Percentiles rank a stretch among this genome's conserved stretches.
These are phyloP conservation scores for Sphaerodactylus townsendi DNA, from an alignment of 2,113 vertebrate species.

Conservation along the genomic window DNA sequence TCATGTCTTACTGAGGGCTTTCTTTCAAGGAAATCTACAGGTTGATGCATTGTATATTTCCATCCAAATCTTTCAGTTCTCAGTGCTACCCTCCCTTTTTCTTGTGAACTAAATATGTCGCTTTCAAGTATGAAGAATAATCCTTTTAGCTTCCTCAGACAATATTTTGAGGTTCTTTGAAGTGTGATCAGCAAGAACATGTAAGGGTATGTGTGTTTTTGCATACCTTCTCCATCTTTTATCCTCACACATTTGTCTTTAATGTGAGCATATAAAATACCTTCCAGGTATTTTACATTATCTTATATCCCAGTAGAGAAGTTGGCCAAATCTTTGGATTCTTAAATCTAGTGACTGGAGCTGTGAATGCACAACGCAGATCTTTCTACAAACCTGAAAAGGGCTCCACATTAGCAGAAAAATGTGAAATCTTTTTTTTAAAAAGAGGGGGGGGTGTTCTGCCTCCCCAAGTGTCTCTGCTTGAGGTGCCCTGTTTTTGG, in stretches of 20 bases:
- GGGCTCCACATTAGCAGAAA: no score
- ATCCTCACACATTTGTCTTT: conserved; percentile 26
- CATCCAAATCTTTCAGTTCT: conserved; percentile 41
- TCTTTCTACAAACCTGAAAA: no score
- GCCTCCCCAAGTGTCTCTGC: no score
- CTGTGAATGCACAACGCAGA: no score
- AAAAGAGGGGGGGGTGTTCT: no score
- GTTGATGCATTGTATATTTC: conserved; percentile 49
- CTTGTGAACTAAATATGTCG: conserved; percentile 42
- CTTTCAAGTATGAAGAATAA: conserved; percentile 60
- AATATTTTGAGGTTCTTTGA: conserved; percentile 58
- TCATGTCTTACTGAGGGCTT: conserved; percentile 41
- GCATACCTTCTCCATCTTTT: conserved; percentile 29
- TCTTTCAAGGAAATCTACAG: conserved; percentile 50
- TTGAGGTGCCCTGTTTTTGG: no score
- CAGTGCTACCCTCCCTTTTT: conserved; percentile 32
- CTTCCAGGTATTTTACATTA: conserved; percentile 15
- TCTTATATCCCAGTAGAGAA: no score
- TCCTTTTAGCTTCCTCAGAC: conserved; percentile 46
- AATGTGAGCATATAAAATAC: neutral
- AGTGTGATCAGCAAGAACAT: conserved; percentile 30
- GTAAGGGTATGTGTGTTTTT: neutral
- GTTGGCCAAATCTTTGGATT: no score
- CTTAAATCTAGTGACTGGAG: no score
- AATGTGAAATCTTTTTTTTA: no score